Evolutionary conservation across 2,113 vertebrate genomes (phyloP).

Genomic region (Mobula hypostoma): DNA sequence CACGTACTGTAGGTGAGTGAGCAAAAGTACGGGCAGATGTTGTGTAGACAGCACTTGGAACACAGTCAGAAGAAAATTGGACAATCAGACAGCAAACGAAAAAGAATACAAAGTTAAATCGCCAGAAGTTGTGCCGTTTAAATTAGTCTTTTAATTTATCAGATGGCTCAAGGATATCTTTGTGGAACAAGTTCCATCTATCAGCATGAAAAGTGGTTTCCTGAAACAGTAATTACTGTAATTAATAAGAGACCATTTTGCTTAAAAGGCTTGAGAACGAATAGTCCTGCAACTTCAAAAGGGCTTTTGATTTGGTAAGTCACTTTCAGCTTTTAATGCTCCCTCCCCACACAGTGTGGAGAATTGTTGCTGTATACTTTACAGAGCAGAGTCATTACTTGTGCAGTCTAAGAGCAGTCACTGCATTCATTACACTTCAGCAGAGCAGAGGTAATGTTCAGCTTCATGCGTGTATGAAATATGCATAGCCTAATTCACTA

Average conservation of each 20-base stretch:
- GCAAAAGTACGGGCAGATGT: no score
- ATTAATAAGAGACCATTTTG: neutral
- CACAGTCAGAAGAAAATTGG: no score
- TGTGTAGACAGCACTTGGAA: no score
- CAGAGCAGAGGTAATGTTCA: neutral
- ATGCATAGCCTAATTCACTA: neutral
- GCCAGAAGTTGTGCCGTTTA: neutral
- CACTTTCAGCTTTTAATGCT: conserved; percentile 19
- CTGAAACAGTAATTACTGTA: neutral
- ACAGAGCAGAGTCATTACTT: conserved; percentile 22
- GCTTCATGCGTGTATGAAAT: neutral
- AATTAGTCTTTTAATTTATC: conserved; percentile 7
- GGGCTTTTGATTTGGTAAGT: neutral
- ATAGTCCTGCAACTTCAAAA: neutral
- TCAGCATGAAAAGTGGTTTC: conserved; percentile 6
- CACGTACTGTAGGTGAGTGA: no score
- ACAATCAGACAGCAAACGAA: neutral
- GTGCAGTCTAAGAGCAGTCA: conserved; percentile 23
- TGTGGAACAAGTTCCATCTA: neutral
- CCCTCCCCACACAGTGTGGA: no score
- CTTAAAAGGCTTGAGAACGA: neutral
- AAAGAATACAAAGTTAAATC: neutral
- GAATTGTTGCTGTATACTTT: neutral
- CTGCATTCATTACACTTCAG: neutral
- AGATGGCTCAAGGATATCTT: neutral